These are phyloP conservation scores for Sinocyclocheilus anophthalmus DNA, from an alignment of 2,113 vertebrate species.

Conservation along the genomic window DNA sequence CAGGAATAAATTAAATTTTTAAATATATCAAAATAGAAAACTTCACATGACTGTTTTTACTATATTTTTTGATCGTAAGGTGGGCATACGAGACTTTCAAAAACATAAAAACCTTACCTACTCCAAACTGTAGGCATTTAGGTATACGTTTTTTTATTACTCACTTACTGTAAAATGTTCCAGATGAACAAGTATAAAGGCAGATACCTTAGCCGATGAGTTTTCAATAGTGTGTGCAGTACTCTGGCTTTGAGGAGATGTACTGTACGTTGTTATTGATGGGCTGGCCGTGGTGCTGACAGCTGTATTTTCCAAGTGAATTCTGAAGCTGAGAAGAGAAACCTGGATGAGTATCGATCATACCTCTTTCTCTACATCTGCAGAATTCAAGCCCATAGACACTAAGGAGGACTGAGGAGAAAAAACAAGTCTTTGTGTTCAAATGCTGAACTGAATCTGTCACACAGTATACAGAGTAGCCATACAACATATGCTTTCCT, in stretches of 20 bases:
- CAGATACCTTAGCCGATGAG: neutral
- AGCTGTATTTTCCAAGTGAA: constrained; percentile 43
- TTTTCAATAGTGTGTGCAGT: constrained; percentile 10
- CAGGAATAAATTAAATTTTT: neutral
- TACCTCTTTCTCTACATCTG: constrained; percentile 16
- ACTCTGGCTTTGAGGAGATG: constrained; percentile 27
- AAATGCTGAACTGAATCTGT: constrained; percentile 16
- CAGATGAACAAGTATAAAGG: neutral
- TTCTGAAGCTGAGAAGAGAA: constrained; percentile 45
- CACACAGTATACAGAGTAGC: neutral
- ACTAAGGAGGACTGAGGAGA: constrained; percentile 3
- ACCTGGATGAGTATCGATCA: constrained; percentile 51
- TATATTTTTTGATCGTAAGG: neutral
- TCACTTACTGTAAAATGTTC: neutral
- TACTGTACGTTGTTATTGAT: constrained; percentile 43
- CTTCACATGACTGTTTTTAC: neutral
- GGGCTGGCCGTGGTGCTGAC: constrained; percentile 42
- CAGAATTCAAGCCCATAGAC: constrained; percentile 22
- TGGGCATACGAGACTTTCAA: no score
- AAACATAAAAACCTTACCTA: no score
- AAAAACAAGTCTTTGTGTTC: constrained; percentile 13
- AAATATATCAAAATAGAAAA: neutral
- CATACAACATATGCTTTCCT: neutral
- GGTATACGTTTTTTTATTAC: neutral
- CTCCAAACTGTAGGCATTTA: neutral